Conservation (phyloP, 2,797 vertebrate genomes). For the Tauraco hartlaubi region DNA sequence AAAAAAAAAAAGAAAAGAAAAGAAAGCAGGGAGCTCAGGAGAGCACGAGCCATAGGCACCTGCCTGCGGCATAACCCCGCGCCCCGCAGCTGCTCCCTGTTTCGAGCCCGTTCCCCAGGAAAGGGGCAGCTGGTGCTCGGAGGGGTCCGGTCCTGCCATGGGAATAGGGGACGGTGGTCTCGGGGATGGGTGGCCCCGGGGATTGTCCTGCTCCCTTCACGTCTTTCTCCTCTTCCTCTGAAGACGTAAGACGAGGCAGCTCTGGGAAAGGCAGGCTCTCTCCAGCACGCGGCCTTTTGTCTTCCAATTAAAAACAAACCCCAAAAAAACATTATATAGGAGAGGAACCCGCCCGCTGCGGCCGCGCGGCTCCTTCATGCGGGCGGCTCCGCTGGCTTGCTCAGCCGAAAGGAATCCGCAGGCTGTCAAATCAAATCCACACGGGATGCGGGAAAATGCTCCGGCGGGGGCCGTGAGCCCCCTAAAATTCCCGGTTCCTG, state of each 20-base stretch:
- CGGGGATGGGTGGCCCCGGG: not conserved
- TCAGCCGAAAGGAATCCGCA: conserved; percentile 2
- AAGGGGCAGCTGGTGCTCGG: conserved; percentile 39
- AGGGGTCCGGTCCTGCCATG: not conserved
- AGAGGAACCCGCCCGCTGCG: not conserved
- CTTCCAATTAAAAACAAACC: conserved; percentile 32
- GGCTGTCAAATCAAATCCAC: not conserved
- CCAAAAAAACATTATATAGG: not conserved
- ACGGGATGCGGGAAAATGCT: not conserved
- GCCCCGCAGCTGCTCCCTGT: conserved; percentile 11
- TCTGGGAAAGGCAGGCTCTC: not conserved
- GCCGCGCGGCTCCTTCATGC: not conserved
- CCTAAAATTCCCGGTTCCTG: rapidly evolving
- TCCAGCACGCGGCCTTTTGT: conserved; percentile 35
- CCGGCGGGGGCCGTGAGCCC: rapidly evolving
- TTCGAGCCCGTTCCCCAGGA: not conserved
- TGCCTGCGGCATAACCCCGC: not conserved
- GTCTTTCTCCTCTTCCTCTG: not conserved
- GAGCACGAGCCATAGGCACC: not conserved
- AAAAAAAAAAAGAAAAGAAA: not conserved
- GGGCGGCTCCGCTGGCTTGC: not conserved
- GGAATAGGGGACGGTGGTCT: not conserved
- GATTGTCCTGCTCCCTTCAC: not conserved
- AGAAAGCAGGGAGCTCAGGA: not conserved
- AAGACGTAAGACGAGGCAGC: not conserved